Evolutionary conservation across 1,140 invertebrate species (phyloP).

Genomic region (Latrodectus geometricus): DNA sequence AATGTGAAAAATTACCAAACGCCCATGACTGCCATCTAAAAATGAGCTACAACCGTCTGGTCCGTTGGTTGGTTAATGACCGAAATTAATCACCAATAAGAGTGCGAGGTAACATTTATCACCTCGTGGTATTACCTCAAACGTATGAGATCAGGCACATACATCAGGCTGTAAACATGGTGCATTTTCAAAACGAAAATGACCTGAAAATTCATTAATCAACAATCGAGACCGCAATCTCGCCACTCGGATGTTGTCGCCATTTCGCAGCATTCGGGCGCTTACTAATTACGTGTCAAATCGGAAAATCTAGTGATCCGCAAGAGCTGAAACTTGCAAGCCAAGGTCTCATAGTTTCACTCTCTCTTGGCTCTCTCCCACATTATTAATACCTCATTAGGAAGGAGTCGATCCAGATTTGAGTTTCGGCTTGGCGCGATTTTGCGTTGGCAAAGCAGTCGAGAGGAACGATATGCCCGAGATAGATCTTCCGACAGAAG

Average conservation of each 20-base stretch:
- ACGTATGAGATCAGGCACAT: not conserved
- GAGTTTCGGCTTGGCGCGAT: not conserved
- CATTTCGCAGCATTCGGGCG: not conserved
- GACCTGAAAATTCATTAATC: constrained; percentile 35
- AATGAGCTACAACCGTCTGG: not conserved
- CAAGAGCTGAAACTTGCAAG: constrained; percentile 33
- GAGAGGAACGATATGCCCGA: not conserved
- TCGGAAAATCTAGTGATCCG: constrained; percentile 53
- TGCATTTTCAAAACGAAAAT: constrained; percentile 22
- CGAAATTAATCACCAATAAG: constrained; percentile 48
- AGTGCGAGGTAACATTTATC: not conserved
- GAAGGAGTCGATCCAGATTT: constrained; percentile 19
- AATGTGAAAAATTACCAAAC: not conserved
- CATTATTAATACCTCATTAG: constrained; percentile 61
- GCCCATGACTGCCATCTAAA: not conserved
- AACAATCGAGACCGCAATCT: constrained; percentile 43
- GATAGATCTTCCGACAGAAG: not conserved
- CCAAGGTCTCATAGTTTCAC: constrained; percentile 21
- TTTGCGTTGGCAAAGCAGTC: not conserved
- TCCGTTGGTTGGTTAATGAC: constrained; percentile 15
- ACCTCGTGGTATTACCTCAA: not conserved
- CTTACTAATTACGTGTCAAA: constrained; percentile 60
- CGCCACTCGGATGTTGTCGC: constrained; percentile 6
- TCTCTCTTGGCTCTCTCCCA: not conserved
- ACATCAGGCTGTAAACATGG: constrained; percentile 27